phyloP scores from a whole-genome alignment of 2,797 vertebrate genomes.

The Taeniopygia guttata region DNA sequence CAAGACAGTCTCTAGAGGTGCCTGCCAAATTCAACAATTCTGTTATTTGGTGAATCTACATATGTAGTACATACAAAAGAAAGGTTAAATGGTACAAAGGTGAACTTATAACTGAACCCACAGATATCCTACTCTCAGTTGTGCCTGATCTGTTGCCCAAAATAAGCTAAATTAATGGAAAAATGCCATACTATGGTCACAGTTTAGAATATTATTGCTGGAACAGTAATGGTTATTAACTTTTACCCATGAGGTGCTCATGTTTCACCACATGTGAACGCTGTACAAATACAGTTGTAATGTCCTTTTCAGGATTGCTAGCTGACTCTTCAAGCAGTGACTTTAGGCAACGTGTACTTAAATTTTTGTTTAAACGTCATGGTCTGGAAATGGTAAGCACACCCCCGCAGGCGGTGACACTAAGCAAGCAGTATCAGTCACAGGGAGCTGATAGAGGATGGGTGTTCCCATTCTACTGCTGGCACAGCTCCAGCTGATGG shows the following conservation, averaged over 20 bases:
- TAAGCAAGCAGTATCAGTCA: slow-evolving; percentile 47
- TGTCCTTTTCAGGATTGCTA: neutral
- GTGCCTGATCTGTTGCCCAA: neutral
- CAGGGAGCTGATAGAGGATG: slow-evolving; percentile 14
- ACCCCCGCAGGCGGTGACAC: slow-evolving; percentile 33
- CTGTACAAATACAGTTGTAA: neutral
- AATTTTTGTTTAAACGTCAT: slow-evolving; percentile 21
- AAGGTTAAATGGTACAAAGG: neutral
- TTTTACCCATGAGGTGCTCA: neutral
- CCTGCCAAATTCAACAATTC: neutral
- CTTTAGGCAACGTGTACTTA: slow-evolving; percentile 71
- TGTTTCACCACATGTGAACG: neutral
- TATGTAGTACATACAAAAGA: neutral
- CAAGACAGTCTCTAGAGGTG: neutral
- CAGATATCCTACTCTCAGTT: neutral
- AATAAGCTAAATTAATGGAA: neutral
- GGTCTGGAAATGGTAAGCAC: slow-evolving; percentile 29
- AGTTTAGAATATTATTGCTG: neutral
- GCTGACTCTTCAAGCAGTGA: neutral
- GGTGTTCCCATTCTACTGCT: neutral
- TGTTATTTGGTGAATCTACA: neutral
- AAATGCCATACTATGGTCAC: neutral
- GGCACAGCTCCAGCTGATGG: neutral
- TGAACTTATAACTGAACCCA: neutral
- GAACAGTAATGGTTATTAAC: neutral